These are phyloP conservation scores for Eidolon dupreanum DNA, from an alignment of 2,797 vertebrate genomes.

Conservation along the genomic window DNA sequence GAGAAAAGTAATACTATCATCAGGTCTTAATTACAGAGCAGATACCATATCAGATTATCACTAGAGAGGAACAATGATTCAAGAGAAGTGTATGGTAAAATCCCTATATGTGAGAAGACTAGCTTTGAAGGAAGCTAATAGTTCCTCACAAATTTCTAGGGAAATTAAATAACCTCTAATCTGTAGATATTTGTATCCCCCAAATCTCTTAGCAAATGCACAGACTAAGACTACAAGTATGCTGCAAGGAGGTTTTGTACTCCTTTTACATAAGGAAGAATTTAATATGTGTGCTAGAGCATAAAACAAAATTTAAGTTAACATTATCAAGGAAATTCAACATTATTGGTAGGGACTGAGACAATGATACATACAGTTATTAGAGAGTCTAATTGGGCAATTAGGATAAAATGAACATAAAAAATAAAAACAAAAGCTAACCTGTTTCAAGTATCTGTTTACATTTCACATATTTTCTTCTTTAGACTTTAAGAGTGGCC, in stretches of 20 bases:
- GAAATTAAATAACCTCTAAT: slow-evolving; percentile 43
- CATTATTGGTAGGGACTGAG: background rate
- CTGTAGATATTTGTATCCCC: background rate
- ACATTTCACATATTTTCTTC: background rate
- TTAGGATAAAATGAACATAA: background rate
- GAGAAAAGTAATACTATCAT: slow-evolving; percentile 10
- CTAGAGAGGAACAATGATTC: slow-evolving; percentile 26
- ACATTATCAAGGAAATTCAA: background rate
- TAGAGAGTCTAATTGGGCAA: background rate
- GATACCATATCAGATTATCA: background rate
- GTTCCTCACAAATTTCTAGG: background rate
- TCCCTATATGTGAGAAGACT: background rate
- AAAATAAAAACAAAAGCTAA: background rate
- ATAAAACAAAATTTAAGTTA: slow-evolving; percentile 7
- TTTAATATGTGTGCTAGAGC: background rate
- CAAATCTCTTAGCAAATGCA: background rate
- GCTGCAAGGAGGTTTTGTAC: background rate
- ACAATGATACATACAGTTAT: background rate
- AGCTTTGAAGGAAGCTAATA: background rate
- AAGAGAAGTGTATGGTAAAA: background rate
- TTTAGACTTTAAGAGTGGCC: background rate
- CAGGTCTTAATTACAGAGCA: slow-evolving; percentile 51
- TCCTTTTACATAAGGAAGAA: background rate
- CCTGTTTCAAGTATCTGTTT: slow-evolving; percentile 9
- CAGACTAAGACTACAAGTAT: background rate